phyloP scores from a whole-genome alignment of 2,113 vertebrate species.

The Narcine bancroftii region DNA sequence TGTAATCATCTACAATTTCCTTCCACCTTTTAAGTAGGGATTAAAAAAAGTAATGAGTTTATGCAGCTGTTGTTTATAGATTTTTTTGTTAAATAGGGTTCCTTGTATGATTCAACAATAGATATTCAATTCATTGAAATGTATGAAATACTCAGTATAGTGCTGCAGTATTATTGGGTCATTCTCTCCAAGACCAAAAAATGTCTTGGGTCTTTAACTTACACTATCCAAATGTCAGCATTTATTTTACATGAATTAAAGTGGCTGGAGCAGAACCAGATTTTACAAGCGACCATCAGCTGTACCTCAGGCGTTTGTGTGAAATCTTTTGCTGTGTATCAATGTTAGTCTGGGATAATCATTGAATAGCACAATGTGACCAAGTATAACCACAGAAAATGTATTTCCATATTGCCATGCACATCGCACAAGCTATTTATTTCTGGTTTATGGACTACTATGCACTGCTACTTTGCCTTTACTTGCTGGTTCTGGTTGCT shows the following conservation, averaged over 20 bases:
- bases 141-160: not conserved
- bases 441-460: not conserved
- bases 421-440: not conserved
- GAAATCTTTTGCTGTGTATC: not conserved
- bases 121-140: not conserved
- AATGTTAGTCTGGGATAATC: not conserved
- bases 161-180: not conserved
- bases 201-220: not conserved
- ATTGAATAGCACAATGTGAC: too few species aligned
- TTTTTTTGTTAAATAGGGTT: not conserved
- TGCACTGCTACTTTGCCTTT: not conserved
- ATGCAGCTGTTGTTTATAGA: slow-evolving; percentile 15
- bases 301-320: not conserved
- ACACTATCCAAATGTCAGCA: not conserved
- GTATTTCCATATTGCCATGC: not conserved
- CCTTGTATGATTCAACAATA: slow-evolving; percentile 25
- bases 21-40: slow-evolving; percentile 10
- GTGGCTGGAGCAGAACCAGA: not conserved
- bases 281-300: not conserved
- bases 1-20: slow-evolving; percentile 18
- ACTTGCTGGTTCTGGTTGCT: not conserved
- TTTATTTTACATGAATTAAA: not conserved
- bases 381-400: not conserved
- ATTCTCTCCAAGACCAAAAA: not conserved
- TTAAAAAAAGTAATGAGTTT: slow-evolving; percentile 11